These are phyloP conservation scores for Parascotia fuliginaria DNA, from an alignment of 2,888 invertebrate species.

Conservation along the genomic window DNA sequence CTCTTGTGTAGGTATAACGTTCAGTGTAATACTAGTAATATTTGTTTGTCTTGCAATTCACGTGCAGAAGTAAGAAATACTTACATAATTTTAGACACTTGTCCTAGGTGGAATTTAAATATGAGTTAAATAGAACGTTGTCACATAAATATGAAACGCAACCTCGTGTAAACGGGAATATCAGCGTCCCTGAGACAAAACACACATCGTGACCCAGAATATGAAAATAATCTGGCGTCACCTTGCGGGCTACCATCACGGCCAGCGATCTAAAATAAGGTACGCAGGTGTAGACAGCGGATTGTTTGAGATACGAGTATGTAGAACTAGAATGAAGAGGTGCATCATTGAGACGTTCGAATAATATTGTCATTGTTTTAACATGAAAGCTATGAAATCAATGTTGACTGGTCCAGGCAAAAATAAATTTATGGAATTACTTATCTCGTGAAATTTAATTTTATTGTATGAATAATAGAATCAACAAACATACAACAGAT, in stretches of 20 bases:
- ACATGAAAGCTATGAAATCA: conserved; percentile 48
- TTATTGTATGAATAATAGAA: too few relatives aligned
- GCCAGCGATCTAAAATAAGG: conserved; percentile 77
- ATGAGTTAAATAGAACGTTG: conserved; percentile 40
- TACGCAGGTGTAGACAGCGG: conserved; percentile 74
- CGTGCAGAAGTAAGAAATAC: conserved; percentile 9
- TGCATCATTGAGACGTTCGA: conserved; percentile 38
- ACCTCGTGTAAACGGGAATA: conserved; percentile 59
- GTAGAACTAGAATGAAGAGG: conserved; percentile 44
- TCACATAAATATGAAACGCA: conserved; percentile 50
- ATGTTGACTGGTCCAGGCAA: not conserved
- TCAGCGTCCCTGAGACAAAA: conserved; percentile 77
- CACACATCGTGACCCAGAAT: conserved; percentile 78
- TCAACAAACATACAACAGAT: too few relatives aligned
- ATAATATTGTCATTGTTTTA: conserved; percentile 53
- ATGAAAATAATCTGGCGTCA: conserved; percentile 81
- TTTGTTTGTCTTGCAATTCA: not conserved
- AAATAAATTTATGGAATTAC: not conserved
- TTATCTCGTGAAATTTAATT: not conserved
- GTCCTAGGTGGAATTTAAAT: conserved; percentile 26
- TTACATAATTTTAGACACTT: conserved; percentile 15
- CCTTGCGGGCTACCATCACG: conserved; percentile 74
- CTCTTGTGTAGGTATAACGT: too few relatives aligned
- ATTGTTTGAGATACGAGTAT: conserved; percentile 60
- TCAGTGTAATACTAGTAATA: conserved; percentile 1